These are phyloP conservation scores for Excalfactoria chinensis DNA, from an alignment of 2,113 vertebrate genomes.

Conservation along the genomic window DNA sequence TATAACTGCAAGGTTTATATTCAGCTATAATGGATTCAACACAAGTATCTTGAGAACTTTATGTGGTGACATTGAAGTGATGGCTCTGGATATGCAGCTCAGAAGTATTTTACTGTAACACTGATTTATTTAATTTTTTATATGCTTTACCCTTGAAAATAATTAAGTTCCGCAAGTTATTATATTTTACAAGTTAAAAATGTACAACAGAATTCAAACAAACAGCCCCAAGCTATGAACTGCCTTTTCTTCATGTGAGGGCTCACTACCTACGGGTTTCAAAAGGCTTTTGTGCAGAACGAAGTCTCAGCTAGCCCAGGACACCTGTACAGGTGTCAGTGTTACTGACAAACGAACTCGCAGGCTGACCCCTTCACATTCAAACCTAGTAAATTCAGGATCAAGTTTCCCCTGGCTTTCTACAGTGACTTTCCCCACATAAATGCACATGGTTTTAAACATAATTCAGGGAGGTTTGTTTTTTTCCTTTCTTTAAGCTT, in stretches of 20 bases:
- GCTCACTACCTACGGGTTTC: constrained; percentile 31
- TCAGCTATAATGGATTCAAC: neutral
- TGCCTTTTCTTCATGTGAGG: constrained; percentile 75
- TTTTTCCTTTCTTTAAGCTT: neutral
- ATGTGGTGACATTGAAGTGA: neutral
- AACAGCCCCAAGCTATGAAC: constrained; percentile 60
- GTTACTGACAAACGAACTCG: constrained; percentile 16
- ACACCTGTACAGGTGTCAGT: constrained; percentile 45
- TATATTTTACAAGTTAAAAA: neutral
- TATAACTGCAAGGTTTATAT: neutral
- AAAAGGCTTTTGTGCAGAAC: constrained; percentile 41
- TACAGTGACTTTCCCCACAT: neutral
- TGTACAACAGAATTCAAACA: neutral
- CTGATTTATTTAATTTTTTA: neutral
- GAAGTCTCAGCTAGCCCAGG: constrained; percentile 8
- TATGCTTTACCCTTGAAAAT: neutral
- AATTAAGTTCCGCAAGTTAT: constrained; percentile 7
- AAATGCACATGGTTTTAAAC: neutral
- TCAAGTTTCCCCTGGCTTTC: constrained; percentile 38
- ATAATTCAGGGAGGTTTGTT: neutral
- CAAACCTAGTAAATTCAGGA: constrained; percentile 25
- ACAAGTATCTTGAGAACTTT: neutral
- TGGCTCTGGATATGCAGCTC: constrained; percentile 1
- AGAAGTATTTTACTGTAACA: neutral
- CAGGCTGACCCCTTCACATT: neutral